Evolutionary conservation across 2,888 invertebrate genomes (phyloP), one percentile per base, ranked within the genome.

Genomic region (Heteromurus nitidus): DNA sequence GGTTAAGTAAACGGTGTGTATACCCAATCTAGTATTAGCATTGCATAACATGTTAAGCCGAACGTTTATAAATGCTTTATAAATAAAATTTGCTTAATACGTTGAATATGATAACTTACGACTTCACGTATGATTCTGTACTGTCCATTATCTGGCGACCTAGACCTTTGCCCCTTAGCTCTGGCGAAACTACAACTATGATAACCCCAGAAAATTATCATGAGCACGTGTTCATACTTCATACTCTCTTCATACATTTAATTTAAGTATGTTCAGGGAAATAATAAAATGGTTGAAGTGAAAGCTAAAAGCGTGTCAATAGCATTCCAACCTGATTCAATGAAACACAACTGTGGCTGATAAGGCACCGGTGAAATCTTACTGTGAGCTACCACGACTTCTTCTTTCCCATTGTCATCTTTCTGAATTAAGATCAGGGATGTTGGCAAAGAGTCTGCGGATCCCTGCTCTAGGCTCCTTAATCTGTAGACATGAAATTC

Each of bases 291-390:
- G n/a, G n/a, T 9, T 36, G 7, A 36, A 13, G 36, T 9, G 7
- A 36, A 36, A 13, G 36, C 7, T 36, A 36, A 36, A 36, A 36
- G 36, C n/a, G n/a, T n/a, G n/a, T n/a, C n/a, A n/a, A n/a, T n/a
- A n/a, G n/a, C 13, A 9, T 7, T 13, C 84, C 88, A 88, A 91
- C 91, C 90, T 50, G 95, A 93, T 91, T 95, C 95, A 74, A 96
- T 91, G 88, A 95, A 94, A 89, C 95, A 95, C 84, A 93, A 93
- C 83, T 93, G 91, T 83, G 91, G 91, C 87, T 93, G 92, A 87
- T 92, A 92, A 1, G 94, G 93, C 88, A 95, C 93, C 67, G 92
- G 89, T 60, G 94, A 93, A 80, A 96, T 90, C 90, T 95, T 95
- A 87, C 94, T 93, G 89, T 96, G 96, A 2, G 79, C 82, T 11